Percentiles rank a stretch among this genome's conserved stretches.
These are phyloP conservation scores for Mustela nigripes DNA, from an alignment of 2,113 vertebrate genomes.

Conservation along the genomic window DNA sequence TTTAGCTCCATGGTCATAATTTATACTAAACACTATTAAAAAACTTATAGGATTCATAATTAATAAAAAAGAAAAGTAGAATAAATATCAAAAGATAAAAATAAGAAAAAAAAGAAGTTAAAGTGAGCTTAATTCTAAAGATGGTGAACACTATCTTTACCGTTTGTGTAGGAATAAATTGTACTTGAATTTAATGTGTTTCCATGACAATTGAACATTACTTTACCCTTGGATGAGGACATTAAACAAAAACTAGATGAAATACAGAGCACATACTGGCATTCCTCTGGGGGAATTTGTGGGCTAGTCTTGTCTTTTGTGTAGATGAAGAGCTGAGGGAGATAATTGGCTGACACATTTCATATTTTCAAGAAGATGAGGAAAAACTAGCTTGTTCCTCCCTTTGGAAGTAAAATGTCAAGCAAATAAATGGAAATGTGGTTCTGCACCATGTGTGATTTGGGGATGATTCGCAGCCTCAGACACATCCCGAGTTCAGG, in stretches of 20 bases:
- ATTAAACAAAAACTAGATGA: constrained; percentile 68
- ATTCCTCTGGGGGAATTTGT: constrained; percentile 25
- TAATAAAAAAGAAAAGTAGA: neutral
- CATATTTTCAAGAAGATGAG: constrained; percentile 52
- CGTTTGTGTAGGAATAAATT: constrained; percentile 64
- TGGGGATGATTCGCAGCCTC: neutral
- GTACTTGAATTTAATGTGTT: constrained; percentile 64
- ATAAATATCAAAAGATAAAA: constrained; percentile 33
- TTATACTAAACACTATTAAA: neutral
- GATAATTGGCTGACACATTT: constrained; percentile 46
- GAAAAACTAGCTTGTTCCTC: constrained; percentile 25
- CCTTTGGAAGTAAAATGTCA: constrained; percentile 42
- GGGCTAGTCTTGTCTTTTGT: constrained; percentile 43
- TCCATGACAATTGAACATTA: constrained; percentile 66
- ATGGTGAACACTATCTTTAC: neutral
- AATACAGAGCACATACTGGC: neutral
- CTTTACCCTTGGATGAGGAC: constrained; percentile 59
- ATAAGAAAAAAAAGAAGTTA: neutral
- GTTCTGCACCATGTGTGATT: neutral
- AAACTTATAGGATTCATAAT: neutral
- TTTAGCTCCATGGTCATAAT: neutral
- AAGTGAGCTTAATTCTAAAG: constrained; percentile 44
- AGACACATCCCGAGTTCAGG: neutral
- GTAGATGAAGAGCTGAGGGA: neutral
- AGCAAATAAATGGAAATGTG: constrained; percentile 64